phyloP scores from a whole-genome alignment of 2,797 vertebrate species.

The Acrossocheilus wenchowensis region DNA sequence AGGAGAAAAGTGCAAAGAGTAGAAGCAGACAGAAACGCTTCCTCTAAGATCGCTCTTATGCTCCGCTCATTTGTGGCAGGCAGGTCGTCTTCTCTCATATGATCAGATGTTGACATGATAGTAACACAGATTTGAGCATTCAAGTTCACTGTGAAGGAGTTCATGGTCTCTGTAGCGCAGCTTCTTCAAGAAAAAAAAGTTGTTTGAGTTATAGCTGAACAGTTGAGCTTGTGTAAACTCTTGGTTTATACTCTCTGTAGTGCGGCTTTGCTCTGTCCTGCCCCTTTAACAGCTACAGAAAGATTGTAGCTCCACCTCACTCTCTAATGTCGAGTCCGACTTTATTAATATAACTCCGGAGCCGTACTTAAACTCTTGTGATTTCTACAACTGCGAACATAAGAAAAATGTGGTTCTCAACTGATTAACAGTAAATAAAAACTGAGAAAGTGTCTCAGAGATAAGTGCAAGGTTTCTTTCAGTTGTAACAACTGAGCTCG shows the following conservation, averaged over 20 bases:
- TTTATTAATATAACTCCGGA: background rate
- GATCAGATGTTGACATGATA: background rate
- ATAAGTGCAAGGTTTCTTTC: too few relatives aligned
- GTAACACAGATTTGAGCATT: background rate
- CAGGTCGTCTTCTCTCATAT: background rate
- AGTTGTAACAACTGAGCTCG: too few relatives aligned
- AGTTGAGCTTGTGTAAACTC: too few relatives aligned
- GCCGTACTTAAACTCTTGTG: background rate
- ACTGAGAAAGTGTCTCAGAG: too few relatives aligned
- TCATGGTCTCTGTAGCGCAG: background rate
- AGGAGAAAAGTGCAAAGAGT: too few relatives aligned
- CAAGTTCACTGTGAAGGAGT: background rate
- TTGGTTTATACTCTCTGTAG: too few relatives aligned
- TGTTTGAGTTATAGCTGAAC: too few relatives aligned
- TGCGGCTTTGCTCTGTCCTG: too few relatives aligned
- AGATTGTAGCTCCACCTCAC: too few relatives aligned
- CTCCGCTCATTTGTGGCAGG: background rate
- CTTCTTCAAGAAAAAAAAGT: background rate
- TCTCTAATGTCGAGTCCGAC: too few relatives aligned
- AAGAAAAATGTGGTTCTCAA: fast-evolving
- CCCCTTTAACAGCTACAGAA: too few relatives aligned
- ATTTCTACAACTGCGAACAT: background rate
- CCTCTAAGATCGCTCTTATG: background rate
- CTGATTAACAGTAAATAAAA: background rate
- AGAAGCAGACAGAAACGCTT: background rate